These are phyloP conservation scores for Luperina nickerlii DNA, from an alignment of 2,888 invertebrate species.

Conservation along the genomic window DNA sequence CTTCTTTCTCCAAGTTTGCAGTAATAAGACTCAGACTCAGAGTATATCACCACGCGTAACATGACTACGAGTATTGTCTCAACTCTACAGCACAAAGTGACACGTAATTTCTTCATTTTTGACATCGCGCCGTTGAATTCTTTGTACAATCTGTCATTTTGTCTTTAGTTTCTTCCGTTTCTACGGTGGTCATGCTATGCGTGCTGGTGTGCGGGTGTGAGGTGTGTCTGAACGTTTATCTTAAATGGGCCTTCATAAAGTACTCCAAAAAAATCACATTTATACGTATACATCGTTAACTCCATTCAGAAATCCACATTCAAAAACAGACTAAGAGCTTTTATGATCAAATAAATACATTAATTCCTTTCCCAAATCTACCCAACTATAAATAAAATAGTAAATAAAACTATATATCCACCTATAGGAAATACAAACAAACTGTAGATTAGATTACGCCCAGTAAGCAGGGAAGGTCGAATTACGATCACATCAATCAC, in stretches of 20 bases:
- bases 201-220: background rate
- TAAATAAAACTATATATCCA: slow-evolving; percentile 31
- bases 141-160: background rate
- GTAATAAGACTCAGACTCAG: no score
- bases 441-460: slow-evolving; percentile 41
- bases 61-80: background rate
- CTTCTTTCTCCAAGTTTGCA: background rate
- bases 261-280: background rate
- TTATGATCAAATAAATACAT: slow-evolving; percentile 15
- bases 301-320: background rate
- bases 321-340: slow-evolving; percentile 14
- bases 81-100: background rate
- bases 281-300: slow-evolving; percentile 2
- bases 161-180: background rate
- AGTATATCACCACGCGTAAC: background rate
- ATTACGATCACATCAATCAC: slow-evolving; percentile 38
- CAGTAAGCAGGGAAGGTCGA: slow-evolving; percentile 5
- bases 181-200: background rate
- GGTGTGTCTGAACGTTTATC: background rate
- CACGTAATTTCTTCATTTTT: background rate
- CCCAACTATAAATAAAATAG: slow-evolving; percentile 18
- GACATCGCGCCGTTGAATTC: no score
- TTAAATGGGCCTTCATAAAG: background rate
- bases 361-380: slow-evolving; percentile 3
- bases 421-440: slow-evolving; percentile 29